Percentiles rank a stretch among this genome's conserved stretches.
Evolutionary conservation across 2,797 vertebrate genomes (phyloP).

Genomic region (Sebastes itinus): DNA sequence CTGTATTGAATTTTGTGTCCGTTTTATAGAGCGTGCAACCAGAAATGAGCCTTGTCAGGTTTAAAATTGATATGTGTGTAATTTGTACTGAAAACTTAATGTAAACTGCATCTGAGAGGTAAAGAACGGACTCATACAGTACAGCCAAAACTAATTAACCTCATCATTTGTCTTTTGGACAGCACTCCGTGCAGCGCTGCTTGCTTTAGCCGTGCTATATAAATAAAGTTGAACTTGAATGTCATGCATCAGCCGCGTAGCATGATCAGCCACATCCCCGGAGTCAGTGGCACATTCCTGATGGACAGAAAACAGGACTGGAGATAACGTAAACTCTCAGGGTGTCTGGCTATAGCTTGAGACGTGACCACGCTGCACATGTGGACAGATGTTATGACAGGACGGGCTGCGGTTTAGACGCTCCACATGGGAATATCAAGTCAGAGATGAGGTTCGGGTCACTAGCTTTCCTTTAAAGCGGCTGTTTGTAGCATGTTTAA

Average conservation of each 20-base stretch:
- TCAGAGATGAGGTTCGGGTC: background rate
- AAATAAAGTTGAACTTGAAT: conserved; percentile 22
- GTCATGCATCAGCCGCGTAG: background rate
- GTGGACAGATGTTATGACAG: conserved; percentile 28
- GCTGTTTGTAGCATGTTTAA: background rate
- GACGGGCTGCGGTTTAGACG: background rate
- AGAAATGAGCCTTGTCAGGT: background rate
- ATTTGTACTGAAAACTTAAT: background rate
- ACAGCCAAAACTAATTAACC: background rate
- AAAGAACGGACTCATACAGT: background rate
- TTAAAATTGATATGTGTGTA: background rate
- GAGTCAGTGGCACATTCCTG: conserved; percentile 1
- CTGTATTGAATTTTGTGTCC: background rate
- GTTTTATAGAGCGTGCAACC: background rate
- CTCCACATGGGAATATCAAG: background rate
- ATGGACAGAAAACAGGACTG: conserved; percentile 12
- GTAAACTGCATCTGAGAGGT: background rate
- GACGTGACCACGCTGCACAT: background rate
- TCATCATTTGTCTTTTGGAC: background rate
- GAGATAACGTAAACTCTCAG: background rate
- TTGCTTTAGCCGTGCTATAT: background rate
- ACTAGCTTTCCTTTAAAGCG: too few relatives aligned
- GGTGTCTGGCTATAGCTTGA: background rate
- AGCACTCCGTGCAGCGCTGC: background rate
- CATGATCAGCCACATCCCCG: rapidly evolving